Evolutionary conservation across 2,113 vertebrate genomes (phyloP), one percentile per base, ranked within the genome.

Genomic region (Nycticryphes semicollaris): DNA sequence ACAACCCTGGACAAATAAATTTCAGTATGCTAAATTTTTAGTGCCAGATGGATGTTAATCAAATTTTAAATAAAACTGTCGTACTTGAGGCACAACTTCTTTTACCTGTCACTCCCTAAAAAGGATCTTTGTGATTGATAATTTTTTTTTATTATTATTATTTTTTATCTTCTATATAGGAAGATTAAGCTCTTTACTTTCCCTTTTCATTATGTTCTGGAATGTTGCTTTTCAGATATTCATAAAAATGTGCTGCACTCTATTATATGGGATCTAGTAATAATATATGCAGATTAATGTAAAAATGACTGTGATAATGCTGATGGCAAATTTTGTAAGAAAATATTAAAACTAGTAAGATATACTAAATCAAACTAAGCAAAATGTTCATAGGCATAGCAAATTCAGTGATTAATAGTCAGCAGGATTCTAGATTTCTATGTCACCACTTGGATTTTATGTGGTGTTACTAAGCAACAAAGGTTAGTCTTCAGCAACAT

Each of bases 391-490:
- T 54, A 95, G 93, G 66, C 89, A 93, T 68, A 85, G 60, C n/a
- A 90, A 96, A 94, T 90, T 83, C 45, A 83, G 63, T 85, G 84
- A 92, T 96, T 95, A 94, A 89, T 84, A 96, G 88, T 96, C 90
- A 96, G 86, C 76, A 94, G 72, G 64, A 86, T 94, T 96, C 66
- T 80, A 83, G 84, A 10, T 91, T 94, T 94, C 81, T 94, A 5
- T 93, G 87, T 89, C 86, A 94, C 28, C 39, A 45, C 60, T 95
- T 76, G 60, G 76, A 81, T 96, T 95, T 91, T 94, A 59, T 84
- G 60, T 88, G 90, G 84, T 95, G 94, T 97, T 97, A 96, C 93
- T 96, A 94, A 96, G 96, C 97, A 97, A 96, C 93, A 90, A 91
- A 96, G 68, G 83, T 94, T 96, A 95, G 79, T 90, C 79, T 96